Evolutionary conservation across 2,888 invertebrate species (phyloP), one percentile per base, ranked within the genome.

Genomic region (Drosophila macrospina): DNA sequence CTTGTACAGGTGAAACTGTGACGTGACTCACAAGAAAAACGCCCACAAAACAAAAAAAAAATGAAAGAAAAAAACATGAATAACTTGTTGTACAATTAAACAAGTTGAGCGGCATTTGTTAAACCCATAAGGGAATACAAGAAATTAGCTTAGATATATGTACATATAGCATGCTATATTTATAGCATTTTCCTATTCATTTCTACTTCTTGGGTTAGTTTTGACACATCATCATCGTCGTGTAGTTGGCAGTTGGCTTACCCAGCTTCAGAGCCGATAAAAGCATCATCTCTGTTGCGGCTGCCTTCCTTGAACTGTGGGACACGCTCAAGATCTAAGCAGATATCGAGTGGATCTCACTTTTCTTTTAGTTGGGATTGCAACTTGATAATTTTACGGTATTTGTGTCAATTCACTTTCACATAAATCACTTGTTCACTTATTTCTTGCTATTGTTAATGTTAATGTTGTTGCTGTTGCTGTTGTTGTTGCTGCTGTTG

Each of bases 191-290:
- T 54, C 28, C 5, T 8, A 0, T 6, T 4, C 8, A 11, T 15
- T 51, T 65, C n/a, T n/a, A n/a, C n/a, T n/a, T n/a, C n/a, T 69
- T 52, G 37, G 41, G 28, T 8, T 28, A 24, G 7, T 48, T 47
- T 65, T 39, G 28, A 48, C 26, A 60, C 54, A 51, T 68, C n/a
- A 36, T 36, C 13, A 4, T 13, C 13, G 10, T 5, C 8, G 5
- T 20, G 30, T 30, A 30, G 15, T 44, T 28, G 26, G 30, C 13
- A 5, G 26, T 26, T 41, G 30, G n/a, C 90, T 80, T 92, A 92
- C 92, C 91, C 91, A 91, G 88, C 90, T 92, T 91, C 71, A 92
- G 82, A 69, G 92, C 91, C 78, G 92, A 92, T 87, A 92, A 83
- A 69, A 92, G 91, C 92, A 92, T 92, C 92, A 92, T 92, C 82